Evolutionary conservation across 2,113 vertebrate genomes (phyloP).

Genomic region (Cyprinus carpio): DNA sequence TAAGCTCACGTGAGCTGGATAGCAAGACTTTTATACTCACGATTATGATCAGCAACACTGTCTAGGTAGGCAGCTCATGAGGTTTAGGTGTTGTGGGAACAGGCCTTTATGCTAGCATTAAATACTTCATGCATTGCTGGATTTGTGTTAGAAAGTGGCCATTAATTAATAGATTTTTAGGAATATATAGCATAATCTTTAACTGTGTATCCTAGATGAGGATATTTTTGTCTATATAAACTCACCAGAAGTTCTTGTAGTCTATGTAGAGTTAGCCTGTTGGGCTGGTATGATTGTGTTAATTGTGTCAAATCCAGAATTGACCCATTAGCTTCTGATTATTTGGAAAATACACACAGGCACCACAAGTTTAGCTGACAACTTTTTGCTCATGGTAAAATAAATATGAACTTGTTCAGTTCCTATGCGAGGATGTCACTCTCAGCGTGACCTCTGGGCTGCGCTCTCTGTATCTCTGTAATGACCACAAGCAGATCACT

Average conservation of each 20-base stretch:
- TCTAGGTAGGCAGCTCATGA: neutral
- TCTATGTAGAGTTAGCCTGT: neutral
- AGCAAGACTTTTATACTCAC: neutral
- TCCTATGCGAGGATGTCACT: neutral
- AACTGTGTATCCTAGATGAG: neutral
- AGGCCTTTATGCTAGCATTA: neutral
- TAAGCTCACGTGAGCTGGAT: neutral
- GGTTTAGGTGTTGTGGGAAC: too few species aligned
- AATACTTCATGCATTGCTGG: neutral
- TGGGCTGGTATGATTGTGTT: neutral
- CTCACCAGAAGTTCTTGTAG: neutral
- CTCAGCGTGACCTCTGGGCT: neutral
- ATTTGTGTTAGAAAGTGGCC: neutral
- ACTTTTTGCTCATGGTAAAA: neutral
- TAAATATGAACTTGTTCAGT: neutral
- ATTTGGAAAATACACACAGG: neutral
- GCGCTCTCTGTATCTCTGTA: neutral
- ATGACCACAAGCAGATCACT: neutral
- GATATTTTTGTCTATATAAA: neutral
- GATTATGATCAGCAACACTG: neutral
- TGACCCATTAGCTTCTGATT: neutral
- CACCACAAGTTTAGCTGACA: neutral
- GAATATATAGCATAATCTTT: neutral
- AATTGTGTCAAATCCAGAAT: neutral
- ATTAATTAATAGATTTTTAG: neutral